Base-by-base conservation (phyloP, 2,113 vertebrate species). In the Gallinago media region DNA sequence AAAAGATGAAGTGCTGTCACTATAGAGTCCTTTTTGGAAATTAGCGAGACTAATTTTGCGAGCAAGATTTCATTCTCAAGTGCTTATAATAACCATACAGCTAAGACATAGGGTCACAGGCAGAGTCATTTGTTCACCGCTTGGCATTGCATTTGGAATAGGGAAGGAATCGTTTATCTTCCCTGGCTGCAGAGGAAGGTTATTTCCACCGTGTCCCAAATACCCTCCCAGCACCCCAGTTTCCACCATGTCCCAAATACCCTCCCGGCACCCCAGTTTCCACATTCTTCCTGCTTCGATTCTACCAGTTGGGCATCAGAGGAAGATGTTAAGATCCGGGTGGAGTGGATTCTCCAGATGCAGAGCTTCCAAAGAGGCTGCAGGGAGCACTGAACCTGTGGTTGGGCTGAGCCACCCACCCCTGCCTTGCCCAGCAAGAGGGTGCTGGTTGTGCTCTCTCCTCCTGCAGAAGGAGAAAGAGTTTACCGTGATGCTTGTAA, bases 81-180 rank as follows among this genome's bases (percentile, higher is more conserved):
- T 62, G 58, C 58, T 72, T 85, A 32, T 70, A 82, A 49, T 79
- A 89, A 72, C 52, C 8, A 1, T 38, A 23, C 11, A 32, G 56
- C 62, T 65, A 85, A 92, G 77, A 81, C 49, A 36, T 4, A 54
- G 94, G 70, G 81, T 95, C 40, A 92, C 31, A 92, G 73, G 81
- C 71, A 77, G 68, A 94, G 36, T 61, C 44, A 81, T 81, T 94
- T 94, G 76, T 94, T 97, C 79, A 54, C 56, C 2, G 3, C 59
- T 86, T 95, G 82, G 68, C 82, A 34, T 73, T 3, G 8, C 42
- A 15, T 72, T 83, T 81, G 75, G 65, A 77, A 46, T n/a, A 36
- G 65, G 65, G 59, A 88, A 88, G 67, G 67, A 80, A 86, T 93
- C 12, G 1, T 94, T 93, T 77, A 50, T 89, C 85, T 94, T 86